phyloP scores from a whole-genome alignment of 2,888 invertebrate species.

The Theretra japonica region DNA sequence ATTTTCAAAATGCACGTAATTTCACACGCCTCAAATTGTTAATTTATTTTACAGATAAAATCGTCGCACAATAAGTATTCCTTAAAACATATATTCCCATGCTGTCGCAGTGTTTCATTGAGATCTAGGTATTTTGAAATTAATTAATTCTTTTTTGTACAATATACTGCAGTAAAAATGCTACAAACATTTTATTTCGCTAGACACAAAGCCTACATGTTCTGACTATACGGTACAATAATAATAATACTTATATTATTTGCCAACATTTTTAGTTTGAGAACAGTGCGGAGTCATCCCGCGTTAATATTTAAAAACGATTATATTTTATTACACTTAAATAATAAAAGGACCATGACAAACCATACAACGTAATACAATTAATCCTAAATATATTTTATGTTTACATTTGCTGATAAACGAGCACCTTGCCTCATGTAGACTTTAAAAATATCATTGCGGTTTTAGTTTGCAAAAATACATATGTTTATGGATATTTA shows the following conservation, averaged over 20 bases:
- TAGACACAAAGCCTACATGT: background rate
- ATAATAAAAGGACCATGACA: background rate
- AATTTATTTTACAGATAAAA: too few species aligned
- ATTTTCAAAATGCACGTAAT: too few species aligned
- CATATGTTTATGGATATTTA: background rate
- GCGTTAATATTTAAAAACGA: background rate
- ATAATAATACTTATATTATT: background rate
- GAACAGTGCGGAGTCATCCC: background rate
- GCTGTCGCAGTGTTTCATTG: background rate
- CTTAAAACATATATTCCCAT: background rate
- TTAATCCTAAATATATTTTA: background rate
- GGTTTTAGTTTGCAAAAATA: background rate
- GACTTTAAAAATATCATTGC: background rate
- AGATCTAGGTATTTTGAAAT: background rate
- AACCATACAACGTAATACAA: background rate
- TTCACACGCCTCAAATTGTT: too few species aligned
- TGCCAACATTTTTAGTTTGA: background rate
- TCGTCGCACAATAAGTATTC: too few species aligned
- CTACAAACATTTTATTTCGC: background rate
- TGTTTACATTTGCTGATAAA: background rate
- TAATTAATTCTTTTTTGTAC: background rate
- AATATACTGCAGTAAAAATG: conserved; percentile 5
- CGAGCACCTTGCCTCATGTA: background rate
- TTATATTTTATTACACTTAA: background rate
- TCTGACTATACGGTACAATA: background rate